phyloP scores from a whole-genome alignment of 2,888 invertebrate genomes.

The Linnaemya tessellans region DNA sequence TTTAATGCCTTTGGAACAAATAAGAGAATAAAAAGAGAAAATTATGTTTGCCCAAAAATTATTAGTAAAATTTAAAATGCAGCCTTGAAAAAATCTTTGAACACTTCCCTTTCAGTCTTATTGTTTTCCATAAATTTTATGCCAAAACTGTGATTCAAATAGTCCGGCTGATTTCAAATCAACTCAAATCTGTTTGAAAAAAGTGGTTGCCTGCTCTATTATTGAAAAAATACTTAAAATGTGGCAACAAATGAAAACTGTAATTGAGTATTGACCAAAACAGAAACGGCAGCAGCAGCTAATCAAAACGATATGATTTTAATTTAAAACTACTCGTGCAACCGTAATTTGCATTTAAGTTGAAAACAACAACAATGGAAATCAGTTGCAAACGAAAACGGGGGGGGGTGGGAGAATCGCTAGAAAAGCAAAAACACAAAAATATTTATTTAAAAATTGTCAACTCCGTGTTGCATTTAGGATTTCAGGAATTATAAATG shows the following conservation, averaged over 20 bases:
- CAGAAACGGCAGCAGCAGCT: not conserved
- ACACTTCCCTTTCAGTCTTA: too few species aligned
- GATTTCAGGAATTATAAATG: slow-evolving; percentile 18
- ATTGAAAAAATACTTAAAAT: not conserved
- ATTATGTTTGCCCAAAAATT: too few species aligned
- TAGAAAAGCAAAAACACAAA: not conserved
- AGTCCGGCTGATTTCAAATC: too few species aligned
- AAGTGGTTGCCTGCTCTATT: not conserved
- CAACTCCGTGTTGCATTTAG: slow-evolving; percentile 17
- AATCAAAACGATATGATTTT: slow-evolving; percentile 4
- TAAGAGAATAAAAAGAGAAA: too few species aligned
- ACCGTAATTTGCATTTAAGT: slow-evolving; percentile 34
- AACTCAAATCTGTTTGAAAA: too few species aligned
- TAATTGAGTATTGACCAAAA: slow-evolving; percentile 52
- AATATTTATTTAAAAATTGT: slow-evolving; percentile 39
- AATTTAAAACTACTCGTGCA: not conserved
- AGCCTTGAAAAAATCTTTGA: too few species aligned
- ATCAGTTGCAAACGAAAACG: not conserved
- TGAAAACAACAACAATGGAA: not conserved
- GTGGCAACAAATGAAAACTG: not conserved
- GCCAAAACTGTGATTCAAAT: not conserved
- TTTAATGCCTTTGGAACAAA: too few species aligned
- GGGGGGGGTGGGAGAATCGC: not conserved
- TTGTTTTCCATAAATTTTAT: too few species aligned
- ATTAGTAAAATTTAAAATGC: too few species aligned